Percentiles rank a stretch among this genome's conserved stretches.
Evolutionary conservation across 2,797 vertebrate species (phyloP).

Genomic region (Percopsis omiscomaycus): DNA sequence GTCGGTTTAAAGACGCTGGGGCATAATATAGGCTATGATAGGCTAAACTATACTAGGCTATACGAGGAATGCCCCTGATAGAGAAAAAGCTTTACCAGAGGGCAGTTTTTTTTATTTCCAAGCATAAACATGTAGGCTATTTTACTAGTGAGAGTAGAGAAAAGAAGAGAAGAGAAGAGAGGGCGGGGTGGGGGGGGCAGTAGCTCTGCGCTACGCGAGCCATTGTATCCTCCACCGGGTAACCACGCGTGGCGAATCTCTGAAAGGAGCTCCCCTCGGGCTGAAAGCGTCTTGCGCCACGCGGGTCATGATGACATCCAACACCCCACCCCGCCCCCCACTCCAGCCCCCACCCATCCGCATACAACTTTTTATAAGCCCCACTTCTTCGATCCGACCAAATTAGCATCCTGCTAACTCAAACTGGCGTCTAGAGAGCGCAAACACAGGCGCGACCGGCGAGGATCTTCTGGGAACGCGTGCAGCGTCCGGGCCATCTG

Average conservation of each 20-base stretch:
- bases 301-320: conserved; percentile 82
- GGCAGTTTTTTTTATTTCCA: too few species aligned
- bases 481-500: conserved; percentile 82
- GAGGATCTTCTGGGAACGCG: conserved; percentile 78
- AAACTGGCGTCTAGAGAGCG: conserved; percentile 71
- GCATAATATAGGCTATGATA: too few species aligned
- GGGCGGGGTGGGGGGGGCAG: neutral
- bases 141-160: too few species aligned
- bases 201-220: neutral
- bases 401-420: conserved; percentile 74
- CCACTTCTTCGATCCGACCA: conserved; percentile 75
- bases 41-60: too few species aligned
- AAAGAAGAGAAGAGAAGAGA: too few species aligned
- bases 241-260: conserved; percentile 82
- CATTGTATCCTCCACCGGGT: conserved; percentile 38
- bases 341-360: conserved; percentile 60
- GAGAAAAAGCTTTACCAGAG: too few species aligned
- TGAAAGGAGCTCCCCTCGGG: conserved; percentile 76
- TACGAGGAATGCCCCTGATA: too few species aligned
- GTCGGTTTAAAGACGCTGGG: too few species aligned
- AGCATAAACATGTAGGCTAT: too few species aligned
- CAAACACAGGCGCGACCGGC: conserved; percentile 78
- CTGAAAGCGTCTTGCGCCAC: conserved; percentile 66
- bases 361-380: conserved; percentile 81
- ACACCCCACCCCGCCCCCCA: conserved; percentile 46